Percentiles rank a stretch among this genome's conserved stretches.
These are phyloP conservation scores for Gorsachius magnificus DNA, from an alignment of 2,797 vertebrate genomes.

Conservation along the genomic window DNA sequence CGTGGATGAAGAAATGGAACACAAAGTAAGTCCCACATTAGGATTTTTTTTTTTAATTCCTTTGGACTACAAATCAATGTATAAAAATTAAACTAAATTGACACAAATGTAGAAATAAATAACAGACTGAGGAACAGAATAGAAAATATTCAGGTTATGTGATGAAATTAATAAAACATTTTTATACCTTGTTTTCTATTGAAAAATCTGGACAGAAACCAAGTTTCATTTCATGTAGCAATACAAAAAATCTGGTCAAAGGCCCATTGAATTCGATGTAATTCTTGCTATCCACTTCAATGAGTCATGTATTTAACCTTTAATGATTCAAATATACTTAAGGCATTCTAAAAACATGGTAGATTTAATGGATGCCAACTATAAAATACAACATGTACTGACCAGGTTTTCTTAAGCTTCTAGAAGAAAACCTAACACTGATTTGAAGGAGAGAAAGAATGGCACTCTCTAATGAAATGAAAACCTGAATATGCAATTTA, in stretches of 20 bases:
- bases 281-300: neutral
- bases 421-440: neutral
- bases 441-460: neutral
- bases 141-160: neutral
- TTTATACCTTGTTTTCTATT: neutral
- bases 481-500: neutral
- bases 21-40: neutral
- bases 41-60: neutral
- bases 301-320: neutral
- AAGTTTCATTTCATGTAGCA: neutral
- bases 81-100: neutral
- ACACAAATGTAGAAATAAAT: neutral
- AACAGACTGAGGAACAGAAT: neutral
- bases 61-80: neutral
- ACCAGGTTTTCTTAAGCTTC: neutral
- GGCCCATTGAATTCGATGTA: neutral
- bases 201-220: neutral
- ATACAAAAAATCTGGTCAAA: neutral
- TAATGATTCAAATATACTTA: neutral
- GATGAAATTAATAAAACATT: neutral
- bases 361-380: neutral
- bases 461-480: neutral
- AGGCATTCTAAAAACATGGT: neutral
- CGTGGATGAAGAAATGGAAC: neutral
- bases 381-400: neutral